Evolutionary conservation across 2,797 vertebrate species (phyloP).

Genomic region (Schizothorax lantsangensis): DNA sequence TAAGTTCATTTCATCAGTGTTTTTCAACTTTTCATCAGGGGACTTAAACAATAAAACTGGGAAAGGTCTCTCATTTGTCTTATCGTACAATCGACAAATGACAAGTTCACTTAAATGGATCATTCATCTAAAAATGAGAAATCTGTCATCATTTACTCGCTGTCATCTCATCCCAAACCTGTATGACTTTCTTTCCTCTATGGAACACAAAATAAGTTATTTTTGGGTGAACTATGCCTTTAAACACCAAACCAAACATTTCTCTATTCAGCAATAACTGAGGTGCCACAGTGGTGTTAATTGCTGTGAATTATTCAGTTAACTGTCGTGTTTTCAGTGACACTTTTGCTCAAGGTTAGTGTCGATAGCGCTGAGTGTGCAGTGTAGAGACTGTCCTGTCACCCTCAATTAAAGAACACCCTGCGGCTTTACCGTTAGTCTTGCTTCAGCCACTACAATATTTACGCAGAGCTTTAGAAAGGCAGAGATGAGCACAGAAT

Average conservation of each 20-base stretch:
- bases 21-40: constrained; percentile 24
- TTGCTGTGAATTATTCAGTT: constrained; percentile 33
- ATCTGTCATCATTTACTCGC: background rate
- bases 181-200: background rate
- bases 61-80: background rate
- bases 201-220: background rate
- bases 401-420: constrained; percentile 45
- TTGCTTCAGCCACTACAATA: constrained; percentile 23
- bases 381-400: constrained; percentile 45
- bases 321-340: constrained; percentile 37
- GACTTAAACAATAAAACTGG: constrained; percentile 34
- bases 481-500: background rate
- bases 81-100: background rate
- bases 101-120: background rate
- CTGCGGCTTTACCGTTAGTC: constrained; percentile 11
- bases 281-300: constrained; percentile 28
- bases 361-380: constrained; percentile 58
- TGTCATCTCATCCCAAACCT: background rate
- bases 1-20: constrained; percentile 27
- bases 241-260: constrained; percentile 22
- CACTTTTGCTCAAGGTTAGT: constrained; percentile 37
- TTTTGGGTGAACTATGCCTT: background rate
- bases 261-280: constrained; percentile 23
- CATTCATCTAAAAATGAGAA: background rate
- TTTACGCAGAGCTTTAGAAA: background rate